These are phyloP conservation scores for Datnioides undecimradiatus DNA, from an alignment of 2,113 vertebrate species.

Conservation along the genomic window DNA sequence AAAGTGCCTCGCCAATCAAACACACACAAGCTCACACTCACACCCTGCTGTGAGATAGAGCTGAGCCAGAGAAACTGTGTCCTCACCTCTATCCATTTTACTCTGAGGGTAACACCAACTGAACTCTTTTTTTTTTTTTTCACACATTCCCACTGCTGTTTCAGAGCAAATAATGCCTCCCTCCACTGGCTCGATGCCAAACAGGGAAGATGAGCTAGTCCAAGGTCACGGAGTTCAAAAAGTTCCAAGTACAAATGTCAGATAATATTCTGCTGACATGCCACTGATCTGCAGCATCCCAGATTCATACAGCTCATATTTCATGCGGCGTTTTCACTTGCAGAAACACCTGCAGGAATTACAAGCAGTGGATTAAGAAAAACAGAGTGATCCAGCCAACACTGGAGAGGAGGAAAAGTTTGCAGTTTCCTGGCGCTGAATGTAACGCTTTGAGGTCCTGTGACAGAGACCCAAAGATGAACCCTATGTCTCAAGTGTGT, in stretches of 20 bases:
- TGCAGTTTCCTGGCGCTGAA: conserved; percentile 31
- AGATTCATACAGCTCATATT: conserved; percentile 32
- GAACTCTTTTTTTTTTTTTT: conserved; percentile 32
- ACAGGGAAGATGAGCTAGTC: conserved; percentile 29
- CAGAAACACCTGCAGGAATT: conserved; percentile 9
- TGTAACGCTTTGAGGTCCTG: conserved; percentile 48
- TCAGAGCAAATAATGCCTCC: conserved; percentile 45
- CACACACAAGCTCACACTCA: conserved; percentile 29
- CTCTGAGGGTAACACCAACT: conserved; percentile 41
- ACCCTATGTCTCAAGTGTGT: conserved; percentile 37
- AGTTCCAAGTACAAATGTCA: conserved; percentile 40
- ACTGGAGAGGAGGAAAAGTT: conserved; percentile 15
- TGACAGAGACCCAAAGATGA: conserved; percentile 41
- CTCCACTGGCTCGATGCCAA: conserved; percentile 26
- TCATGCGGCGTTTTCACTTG: conserved; percentile 18
- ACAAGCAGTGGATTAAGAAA: conserved; percentile 11
- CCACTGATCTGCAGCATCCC: conserved; percentile 13
- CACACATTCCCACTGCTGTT: conserved; percentile 27
- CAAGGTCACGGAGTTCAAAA: conserved; percentile 58
- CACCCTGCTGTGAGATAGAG: conserved; percentile 52
- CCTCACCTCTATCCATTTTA: conserved; percentile 56
- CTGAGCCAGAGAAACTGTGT: conserved; percentile 68
- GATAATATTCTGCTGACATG: conserved; percentile 49
- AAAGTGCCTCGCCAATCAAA: conserved; percentile 64
- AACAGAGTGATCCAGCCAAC: background rate